Evolutionary conservation across 1,140 invertebrate genomes (phyloP), one percentile per base, ranked within the genome.

Genomic region (Neoseiulus cucumeris): DNA sequence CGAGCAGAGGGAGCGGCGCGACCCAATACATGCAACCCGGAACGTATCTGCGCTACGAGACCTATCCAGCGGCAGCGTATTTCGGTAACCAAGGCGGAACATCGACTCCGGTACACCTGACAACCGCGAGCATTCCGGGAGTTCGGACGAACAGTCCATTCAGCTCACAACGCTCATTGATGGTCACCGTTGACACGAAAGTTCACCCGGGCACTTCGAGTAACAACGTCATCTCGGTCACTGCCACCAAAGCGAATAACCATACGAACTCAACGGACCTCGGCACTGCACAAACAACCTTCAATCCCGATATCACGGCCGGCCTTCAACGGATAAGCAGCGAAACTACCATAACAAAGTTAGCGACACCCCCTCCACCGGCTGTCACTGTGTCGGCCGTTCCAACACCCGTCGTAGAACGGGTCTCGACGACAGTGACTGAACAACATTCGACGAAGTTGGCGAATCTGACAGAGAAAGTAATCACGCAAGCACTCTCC

Each of bases 111-210:
- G 22, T 59, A 20, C 51, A 59, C n/a, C 17, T 59, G 14, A 59
- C 51, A n/a, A 25, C 51, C 2, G 51, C n/a, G 33, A 25, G 25
- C 17, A n/a, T 59, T 29, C 51, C 51, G 2, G 51, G 51, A 2
- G 51, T 59, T 59, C 51, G 51, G 12, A 17, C 51, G 51, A 17
- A 33, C 25, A 33, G 25, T 20, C 22, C 51, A 4, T 59, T 59
- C 33, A 59, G 51, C 9, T 25, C 51, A 17, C 51, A 25, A 17
- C 51, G 51, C 6, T 20, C 51, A 25, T 20, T 59, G 25, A 59
- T 59, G 51, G 51, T 59, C 1, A 59, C 51, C 25, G 51, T 59
- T 5, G 51, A 59, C 51, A 25, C 51, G 33, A 59, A 59, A 25
- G 51, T 25, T 25, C 51, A 59, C 33, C 51, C 51, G 1, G 22